Percentiles rank a stretch among this genome's conserved stretches.
Evolutionary conservation across 2,888 invertebrate species (phyloP).

Genomic region (Drosophila atripex): DNA sequence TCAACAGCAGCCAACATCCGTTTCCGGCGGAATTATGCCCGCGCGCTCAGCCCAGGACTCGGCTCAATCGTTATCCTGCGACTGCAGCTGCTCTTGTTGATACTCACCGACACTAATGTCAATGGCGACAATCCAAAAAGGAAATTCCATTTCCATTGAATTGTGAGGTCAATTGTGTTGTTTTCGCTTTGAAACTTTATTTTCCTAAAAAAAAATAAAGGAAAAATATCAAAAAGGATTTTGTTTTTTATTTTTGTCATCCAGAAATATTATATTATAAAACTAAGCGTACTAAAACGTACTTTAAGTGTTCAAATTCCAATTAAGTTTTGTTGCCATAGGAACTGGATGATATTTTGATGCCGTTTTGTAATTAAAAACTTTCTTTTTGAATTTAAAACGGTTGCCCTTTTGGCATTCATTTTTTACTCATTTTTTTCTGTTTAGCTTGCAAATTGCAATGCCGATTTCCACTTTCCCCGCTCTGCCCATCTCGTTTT

Average conservation of each 20-base stretch:
- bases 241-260: not conserved
- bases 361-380: not conserved
- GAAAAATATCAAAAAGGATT: not conserved
- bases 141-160: constrained; percentile 9
- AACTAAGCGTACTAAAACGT: not conserved
- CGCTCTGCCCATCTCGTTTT: constrained; percentile 1
- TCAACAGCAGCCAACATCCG: constrained; percentile 45
- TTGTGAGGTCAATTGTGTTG: constrained; percentile 15
- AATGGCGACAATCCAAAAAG: constrained; percentile 16
- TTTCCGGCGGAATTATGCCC: constrained; percentile 73
- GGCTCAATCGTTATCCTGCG: constrained; percentile 25
- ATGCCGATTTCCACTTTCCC: constrained; percentile 55
- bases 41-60: constrained; percentile 20
- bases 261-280: not conserved
- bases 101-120: constrained; percentile 67
- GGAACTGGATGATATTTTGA: constrained; percentile 7
- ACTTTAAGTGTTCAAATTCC: constrained; percentile 1
- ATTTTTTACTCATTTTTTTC: constrained; percentile 11
- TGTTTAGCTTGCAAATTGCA: constrained; percentile 57
- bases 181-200: not conserved
- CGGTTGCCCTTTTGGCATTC: constrained; percentile 4
- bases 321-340: constrained; percentile 7
- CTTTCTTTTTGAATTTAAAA: not conserved
- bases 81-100: constrained; percentile 60
- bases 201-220: not conserved